phyloP scores from a whole-genome alignment of 2,113 vertebrate genomes.

The Hippoglossus stenolepis region DNA sequence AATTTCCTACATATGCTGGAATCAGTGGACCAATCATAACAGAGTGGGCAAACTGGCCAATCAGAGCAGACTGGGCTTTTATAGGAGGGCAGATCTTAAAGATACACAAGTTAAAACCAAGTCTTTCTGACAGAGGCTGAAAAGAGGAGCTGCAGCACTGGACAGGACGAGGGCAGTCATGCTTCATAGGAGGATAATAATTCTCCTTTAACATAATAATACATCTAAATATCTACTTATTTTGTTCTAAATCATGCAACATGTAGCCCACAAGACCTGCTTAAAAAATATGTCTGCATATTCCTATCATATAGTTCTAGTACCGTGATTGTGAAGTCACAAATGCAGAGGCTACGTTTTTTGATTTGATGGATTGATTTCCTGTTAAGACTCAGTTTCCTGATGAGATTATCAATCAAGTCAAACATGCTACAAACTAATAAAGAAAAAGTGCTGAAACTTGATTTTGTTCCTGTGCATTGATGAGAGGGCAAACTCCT shows the following conservation, averaged over 20 bases:
- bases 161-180: too few species aligned
- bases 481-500: constrained; percentile 22
- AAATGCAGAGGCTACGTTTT: background rate
- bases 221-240: too few species aligned
- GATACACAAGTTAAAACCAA: too few species aligned
- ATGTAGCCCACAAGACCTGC: background rate
- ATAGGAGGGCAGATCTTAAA: too few species aligned
- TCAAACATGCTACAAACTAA: constrained; percentile 19
- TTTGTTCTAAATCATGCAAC: background rate
- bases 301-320: background rate
- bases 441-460: background rate
- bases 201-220: too few species aligned
- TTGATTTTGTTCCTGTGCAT: constrained; percentile 24
- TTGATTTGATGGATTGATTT: constrained; percentile 51
- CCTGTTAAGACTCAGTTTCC: constrained; percentile 16
- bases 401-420: constrained; percentile 31
- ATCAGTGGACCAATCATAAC: too few species aligned
- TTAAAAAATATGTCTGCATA: background rate
- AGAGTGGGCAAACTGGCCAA: too few species aligned
- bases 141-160: too few species aligned
- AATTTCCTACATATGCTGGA: too few species aligned
- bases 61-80: too few species aligned
- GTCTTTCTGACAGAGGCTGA: too few species aligned
- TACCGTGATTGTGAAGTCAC: constrained; percentile 1
- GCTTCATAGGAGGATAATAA: too few species aligned